A percentile compares a stretch with the other conserved stretches of the same genome.
phyloP scores from a whole-genome alignment of 2,113 vertebrate genomes.

The Dolichallabes microphthalmus region DNA sequence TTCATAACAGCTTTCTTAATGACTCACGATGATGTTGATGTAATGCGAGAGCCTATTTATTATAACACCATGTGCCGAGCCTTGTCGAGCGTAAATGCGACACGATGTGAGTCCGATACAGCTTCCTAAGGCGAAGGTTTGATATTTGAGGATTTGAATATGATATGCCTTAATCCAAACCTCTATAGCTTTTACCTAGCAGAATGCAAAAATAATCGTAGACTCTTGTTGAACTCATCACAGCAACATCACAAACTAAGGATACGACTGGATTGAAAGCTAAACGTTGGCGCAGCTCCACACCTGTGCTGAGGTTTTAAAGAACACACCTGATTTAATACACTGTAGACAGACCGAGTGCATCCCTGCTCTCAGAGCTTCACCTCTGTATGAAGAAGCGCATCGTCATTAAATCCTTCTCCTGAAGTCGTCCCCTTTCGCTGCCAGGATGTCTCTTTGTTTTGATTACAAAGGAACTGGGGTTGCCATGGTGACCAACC shows the following conservation, averaged over 20 bases:
- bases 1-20: neutral
- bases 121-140: neutral
- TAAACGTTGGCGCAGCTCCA: neutral
- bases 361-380: neutral
- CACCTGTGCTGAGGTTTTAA: neutral
- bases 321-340: neutral
- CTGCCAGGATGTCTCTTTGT: neutral
- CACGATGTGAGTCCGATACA: too few species aligned
- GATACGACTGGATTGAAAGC: neutral
- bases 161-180: neutral
- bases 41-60: too few species aligned
- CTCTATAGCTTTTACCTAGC: neutral
- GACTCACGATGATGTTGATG: neutral
- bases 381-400: neutral
- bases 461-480: neutral
- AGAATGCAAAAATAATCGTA: neutral
- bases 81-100: too few species aligned
- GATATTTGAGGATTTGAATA: too few species aligned
- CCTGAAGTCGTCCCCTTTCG: conserved; percentile 5
- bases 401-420: conserved; percentile 28
- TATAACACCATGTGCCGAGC: too few species aligned
- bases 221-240: neutral
- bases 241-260: neutral
- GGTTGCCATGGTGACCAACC: conserved; percentile 51
- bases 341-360: neutral